phyloP scores from a whole-genome alignment of 2,113 vertebrate species.

The Hippocampus comes region DNA sequence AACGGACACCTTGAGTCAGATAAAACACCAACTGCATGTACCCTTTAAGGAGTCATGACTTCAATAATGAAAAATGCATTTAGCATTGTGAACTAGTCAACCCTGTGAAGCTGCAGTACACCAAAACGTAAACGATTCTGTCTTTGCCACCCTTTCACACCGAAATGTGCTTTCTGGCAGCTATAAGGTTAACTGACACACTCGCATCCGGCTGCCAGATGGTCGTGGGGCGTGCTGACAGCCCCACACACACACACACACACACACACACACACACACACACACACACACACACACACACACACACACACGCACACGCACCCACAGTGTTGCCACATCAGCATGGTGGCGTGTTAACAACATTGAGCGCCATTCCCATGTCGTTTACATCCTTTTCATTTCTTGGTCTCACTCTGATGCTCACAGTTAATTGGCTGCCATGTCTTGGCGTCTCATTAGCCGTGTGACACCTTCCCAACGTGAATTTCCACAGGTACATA shows the following conservation, averaged over 20 bases:
- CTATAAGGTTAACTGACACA: constrained; percentile 63
- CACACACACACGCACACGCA: constrained; percentile 17
- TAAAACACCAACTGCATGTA: neutral
- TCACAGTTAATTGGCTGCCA: constrained; percentile 73
- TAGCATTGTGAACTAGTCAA: neutral
- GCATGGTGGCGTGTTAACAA: constrained; percentile 37
- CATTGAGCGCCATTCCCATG: constrained; percentile 40
- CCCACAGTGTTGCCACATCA: constrained; percentile 17
- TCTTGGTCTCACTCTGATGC: constrained; percentile 66
- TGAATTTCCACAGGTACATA: constrained; percentile 13
- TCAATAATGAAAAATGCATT: neutral
- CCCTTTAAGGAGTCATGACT: neutral
- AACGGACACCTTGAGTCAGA: neutral
- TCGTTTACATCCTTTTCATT: constrained; percentile 41
- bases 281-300: constrained; percentile 19
- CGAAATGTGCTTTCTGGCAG: constrained; percentile 14
- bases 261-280: constrained; percentile 6
- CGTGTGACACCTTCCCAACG: constrained; percentile 50
- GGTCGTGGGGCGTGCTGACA: constrained; percentile 65
- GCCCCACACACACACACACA: constrained; percentile 24
- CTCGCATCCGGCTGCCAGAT: constrained; percentile 69
- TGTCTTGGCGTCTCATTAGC: constrained; percentile 74
- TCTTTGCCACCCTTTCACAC: too few relatives aligned
- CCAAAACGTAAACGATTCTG: too few relatives aligned
- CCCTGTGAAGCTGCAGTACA: too few relatives aligned